Percentiles rank a stretch among this genome's conserved stretches.
Conservation (phyloP, 2,797 vertebrate species). For the Sebastes diaconus region DNA sequence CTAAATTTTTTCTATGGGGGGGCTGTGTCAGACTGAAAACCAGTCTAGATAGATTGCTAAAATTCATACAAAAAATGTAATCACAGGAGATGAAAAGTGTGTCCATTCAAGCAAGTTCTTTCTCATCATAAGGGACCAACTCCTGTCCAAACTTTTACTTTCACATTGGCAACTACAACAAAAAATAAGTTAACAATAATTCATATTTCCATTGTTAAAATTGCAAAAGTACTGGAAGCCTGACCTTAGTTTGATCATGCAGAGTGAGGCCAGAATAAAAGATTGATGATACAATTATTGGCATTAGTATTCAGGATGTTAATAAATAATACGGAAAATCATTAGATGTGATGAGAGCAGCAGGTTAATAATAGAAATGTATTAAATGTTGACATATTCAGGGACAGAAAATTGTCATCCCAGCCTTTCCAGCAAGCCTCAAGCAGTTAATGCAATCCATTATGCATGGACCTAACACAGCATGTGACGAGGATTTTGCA, state of each 20-base stretch:
- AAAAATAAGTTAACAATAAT: background rate
- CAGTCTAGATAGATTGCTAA: background rate
- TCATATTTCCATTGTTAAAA: background rate
- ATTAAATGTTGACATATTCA: conserved; percentile 31
- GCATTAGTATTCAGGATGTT: conserved; percentile 8
- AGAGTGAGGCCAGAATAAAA: background rate
- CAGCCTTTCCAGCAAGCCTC: conserved; percentile 3
- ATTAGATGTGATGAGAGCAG: conserved; percentile 16
- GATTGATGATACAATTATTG: background rate
- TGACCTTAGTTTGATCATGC: conserved; percentile 10
- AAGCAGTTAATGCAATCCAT: conserved; percentile 26
- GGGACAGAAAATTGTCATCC: conserved; percentile 21
- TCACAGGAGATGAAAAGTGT: background rate
- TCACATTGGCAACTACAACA: background rate
- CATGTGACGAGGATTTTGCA: conserved; percentile 37
- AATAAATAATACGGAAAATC: conserved; percentile 26
- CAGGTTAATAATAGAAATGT: conserved; percentile 35
- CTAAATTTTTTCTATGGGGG: background rate
- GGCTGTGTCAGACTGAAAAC: background rate
- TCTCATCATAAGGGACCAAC: background rate
- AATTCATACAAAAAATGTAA: background rate
- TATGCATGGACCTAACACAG: conserved; percentile 40
- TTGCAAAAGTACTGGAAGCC: background rate
- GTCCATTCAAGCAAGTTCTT: background rate
- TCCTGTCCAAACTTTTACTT: background rate